Conservation (phyloP, 2,888 invertebrate species). For the Gasteruption jaculator region DNA sequence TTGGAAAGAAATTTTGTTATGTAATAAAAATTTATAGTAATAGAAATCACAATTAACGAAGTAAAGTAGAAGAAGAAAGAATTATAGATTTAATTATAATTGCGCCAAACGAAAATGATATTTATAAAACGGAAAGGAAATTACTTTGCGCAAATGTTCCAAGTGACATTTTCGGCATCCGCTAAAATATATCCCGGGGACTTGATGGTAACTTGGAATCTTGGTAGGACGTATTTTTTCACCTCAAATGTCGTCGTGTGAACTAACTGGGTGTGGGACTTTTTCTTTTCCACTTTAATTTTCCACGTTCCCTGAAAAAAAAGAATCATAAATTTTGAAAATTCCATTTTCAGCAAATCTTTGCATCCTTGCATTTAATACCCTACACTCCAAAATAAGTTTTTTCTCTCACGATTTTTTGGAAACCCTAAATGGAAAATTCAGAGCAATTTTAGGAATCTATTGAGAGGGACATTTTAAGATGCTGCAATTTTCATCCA, state of each 20-base stretch:
- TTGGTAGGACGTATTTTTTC: constrained; percentile 57
- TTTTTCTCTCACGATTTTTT: no score
- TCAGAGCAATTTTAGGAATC: no score
- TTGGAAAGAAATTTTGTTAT: no score
- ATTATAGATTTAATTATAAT: constrained; percentile 4
- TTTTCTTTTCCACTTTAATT: constrained; percentile 49
- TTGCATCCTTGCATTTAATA: background rate
- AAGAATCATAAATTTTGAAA: no score
- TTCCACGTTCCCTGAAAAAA: constrained; percentile 55
- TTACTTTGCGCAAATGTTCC: constrained; percentile 58
- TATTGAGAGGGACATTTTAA: no score
- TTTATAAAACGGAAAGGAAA: no score
- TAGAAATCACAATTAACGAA: no score
- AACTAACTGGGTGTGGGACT: constrained; percentile 38
- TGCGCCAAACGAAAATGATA: background rate
- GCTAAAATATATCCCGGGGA: constrained; percentile 55
- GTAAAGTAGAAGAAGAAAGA: no score
- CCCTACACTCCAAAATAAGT: no score
- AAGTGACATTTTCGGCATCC: constrained; percentile 49
- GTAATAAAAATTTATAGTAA: no score
- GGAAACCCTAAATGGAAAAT: no score
- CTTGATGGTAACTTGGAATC: constrained; percentile 57
- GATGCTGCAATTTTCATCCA: no score
- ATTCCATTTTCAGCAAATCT: background rate
- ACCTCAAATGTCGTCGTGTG: constrained; percentile 54